phyloP scores from a whole-genome alignment of 2,113 vertebrate species.

The Anolis carolinensis region DNA sequence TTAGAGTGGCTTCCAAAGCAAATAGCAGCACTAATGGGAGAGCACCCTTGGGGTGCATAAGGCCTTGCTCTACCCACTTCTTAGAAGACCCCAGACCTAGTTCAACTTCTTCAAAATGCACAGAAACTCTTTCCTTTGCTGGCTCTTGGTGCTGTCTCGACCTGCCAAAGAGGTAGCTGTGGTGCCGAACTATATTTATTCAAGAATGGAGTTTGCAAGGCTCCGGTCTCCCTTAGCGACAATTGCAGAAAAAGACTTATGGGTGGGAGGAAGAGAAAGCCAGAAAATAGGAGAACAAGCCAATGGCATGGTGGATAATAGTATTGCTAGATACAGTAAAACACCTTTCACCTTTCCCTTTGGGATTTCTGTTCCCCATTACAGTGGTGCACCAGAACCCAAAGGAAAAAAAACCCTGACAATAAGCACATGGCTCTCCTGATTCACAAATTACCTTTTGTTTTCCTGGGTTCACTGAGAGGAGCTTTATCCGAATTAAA shows the following conservation, averaged over 20 bases:
- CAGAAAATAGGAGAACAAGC: not conserved
- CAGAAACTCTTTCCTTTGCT: no score
- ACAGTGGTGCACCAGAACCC: not conserved
- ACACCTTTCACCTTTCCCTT: not conserved
- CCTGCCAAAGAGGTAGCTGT: conserved; percentile 52
- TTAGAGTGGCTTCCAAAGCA: not conserved
- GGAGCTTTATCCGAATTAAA: conserved; percentile 5
- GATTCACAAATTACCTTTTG: not conserved
- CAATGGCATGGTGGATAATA: not conserved
- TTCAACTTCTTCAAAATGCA: no score
- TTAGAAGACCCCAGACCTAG: not conserved
- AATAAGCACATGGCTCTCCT: not conserved
- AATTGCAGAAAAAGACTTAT: conserved; percentile 1
- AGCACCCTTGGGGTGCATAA: not conserved
- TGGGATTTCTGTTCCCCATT: no score
- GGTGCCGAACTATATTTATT: conserved; percentile 59
- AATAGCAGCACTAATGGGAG: no score
- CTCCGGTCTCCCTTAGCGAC: conserved; percentile 29
- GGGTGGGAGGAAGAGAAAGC: not conserved
- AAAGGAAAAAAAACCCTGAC: not conserved
- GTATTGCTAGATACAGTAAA: not conserved
- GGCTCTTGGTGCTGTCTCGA: conserved; percentile 37
- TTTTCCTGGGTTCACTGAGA: not conserved
- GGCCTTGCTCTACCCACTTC: not conserved
- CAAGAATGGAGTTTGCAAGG: conserved; percentile 44